These are phyloP conservation scores for Platygyra sinensis DNA, from an alignment of 64 coral and sea anemone species.

Conservation along the genomic window DNA sequence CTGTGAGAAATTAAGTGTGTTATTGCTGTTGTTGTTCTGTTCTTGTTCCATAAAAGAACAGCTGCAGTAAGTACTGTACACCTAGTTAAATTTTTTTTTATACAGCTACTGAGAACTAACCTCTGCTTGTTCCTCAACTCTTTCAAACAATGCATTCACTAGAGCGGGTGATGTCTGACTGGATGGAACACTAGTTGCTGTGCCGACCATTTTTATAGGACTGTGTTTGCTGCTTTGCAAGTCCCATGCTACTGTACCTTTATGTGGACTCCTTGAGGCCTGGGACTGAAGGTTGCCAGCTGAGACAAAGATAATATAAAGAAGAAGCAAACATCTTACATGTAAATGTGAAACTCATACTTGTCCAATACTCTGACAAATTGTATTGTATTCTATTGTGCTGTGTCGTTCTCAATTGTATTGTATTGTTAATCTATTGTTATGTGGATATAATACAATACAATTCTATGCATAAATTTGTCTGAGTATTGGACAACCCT, in stretches of 20 bases:
- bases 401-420: too few species aligned
- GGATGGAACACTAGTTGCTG: constrained; percentile 16
- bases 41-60: background rate
- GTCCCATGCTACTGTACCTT: constrained; percentile 12
- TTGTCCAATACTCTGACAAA: too few species aligned
- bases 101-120: background rate
- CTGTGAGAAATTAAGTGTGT: too few species aligned
- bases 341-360: too few species aligned
- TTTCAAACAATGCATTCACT: constrained; percentile 87
- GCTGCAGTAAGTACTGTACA: background rate
- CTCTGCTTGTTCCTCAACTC: constrained; percentile 87
- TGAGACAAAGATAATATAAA: background rate
- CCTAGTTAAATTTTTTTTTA: background rate
- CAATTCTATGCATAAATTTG: too few species aligned
- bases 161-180: constrained; percentile 61
- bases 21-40: background rate
- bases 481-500: too few species aligned
- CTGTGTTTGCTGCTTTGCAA: constrained; percentile 4
- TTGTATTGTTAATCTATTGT: too few species aligned
- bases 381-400: too few species aligned
- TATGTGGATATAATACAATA: too few species aligned
- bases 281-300: constrained; percentile 2
- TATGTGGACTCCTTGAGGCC: background rate
- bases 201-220: constrained; percentile 7
- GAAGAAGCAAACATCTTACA: background rate